Evolutionary conservation across 2,888 invertebrate genomes (phyloP), one percentile per base, ranked within the genome.

Genomic region (Heliconius erato): DNA sequence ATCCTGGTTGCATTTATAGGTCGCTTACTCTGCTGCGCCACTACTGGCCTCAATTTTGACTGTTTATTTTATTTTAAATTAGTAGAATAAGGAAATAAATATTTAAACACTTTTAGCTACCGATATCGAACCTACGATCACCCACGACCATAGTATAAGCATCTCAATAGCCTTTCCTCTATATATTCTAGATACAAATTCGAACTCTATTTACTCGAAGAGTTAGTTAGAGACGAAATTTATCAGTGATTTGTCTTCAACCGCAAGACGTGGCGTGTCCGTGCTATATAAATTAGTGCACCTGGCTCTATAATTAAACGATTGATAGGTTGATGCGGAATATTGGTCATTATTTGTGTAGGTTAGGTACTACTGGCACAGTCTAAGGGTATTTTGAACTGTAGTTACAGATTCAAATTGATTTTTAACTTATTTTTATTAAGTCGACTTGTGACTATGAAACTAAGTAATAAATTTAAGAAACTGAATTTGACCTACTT

Each of bases 181-280:
- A 65, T 26, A 77, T 49, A 49, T n/a, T 79, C 54, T 14, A 16
- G 1, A 28, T 65, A 49, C 16, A 40, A 32, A 26, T 23, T 14
- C 14, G 1, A 28, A 14, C 40, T 35, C 65, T 32, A n/a, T 68
- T 19, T 54, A 68, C 67, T 59, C 26, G 16, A 28, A 68, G 6
- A 78, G 35, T 69, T 54, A 65, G 71, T 72, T 72, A 44, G 44
- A 40, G 9, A 72, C 26, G 63, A 59, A 78, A 84, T 79, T 80
- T 54, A 68, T 68, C 68, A 54, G 80, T 82, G 78, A 82, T 84
- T 80, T 82, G 82, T 84, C 82, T 82, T 74, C 49, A 67, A 84
- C 84, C 84, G 59, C 82, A 74, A 49, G 82, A 65, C 74, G 68
- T 68, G 35, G 84, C 65, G 80, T 74, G 78, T 74, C 80, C 84